phyloP scores from a whole-genome alignment of 1,140 invertebrate genomes.

The Sycophaga agraensis region DNA sequence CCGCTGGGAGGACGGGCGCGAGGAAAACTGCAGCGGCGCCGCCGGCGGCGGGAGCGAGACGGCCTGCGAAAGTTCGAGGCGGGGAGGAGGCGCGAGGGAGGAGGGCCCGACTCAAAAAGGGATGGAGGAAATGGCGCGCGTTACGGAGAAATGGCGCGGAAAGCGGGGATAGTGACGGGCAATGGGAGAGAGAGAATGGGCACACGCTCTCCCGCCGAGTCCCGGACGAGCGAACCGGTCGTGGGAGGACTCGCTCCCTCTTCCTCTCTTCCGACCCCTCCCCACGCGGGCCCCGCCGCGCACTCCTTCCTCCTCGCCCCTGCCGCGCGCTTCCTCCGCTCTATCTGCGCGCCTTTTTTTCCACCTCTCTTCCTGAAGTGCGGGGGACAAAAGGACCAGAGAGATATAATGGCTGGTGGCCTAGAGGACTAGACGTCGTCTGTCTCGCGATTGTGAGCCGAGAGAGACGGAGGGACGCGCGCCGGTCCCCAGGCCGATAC shows the following conservation, averaged over 20 bases:
- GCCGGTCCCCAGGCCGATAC: slow-evolving; percentile 17
- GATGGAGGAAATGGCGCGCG: slow-evolving; percentile 58
- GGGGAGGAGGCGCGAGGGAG: slow-evolving; percentile 25
- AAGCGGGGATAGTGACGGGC: slow-evolving; percentile 56
- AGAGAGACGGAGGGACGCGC: slow-evolving; percentile 11
- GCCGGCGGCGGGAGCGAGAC: slow-evolving; percentile 10
- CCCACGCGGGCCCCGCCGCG: too few relatives aligned
- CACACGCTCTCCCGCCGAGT: not conserved
- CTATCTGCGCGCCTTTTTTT: slow-evolving; percentile 26
- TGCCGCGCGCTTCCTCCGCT: slow-evolving; percentile 32
- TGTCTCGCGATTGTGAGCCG: slow-evolving; percentile 28
- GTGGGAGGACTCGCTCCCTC: slow-evolving; percentile 49
- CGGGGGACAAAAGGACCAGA: slow-evolving; percentile 51
- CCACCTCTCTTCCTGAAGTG: slow-evolving; percentile 24
- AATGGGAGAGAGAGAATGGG: slow-evolving; percentile 36
- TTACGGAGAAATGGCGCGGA: slow-evolving; percentile 59
- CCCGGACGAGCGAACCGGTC: slow-evolving; percentile 44
- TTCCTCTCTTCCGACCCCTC: slow-evolving; percentile 21
- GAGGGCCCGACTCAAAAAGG: slow-evolving; percentile 45
- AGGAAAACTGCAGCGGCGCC: slow-evolving; percentile 13
- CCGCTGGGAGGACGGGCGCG: slow-evolving; percentile 14
- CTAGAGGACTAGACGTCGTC: slow-evolving; percentile 33
- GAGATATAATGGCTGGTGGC: slow-evolving; percentile 45
- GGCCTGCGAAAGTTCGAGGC: not conserved
- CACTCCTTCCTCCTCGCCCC: not conserved